These are phyloP conservation scores for Perdix hodgsoniae DNA, from an alignment of 2,797 vertebrate genomes.

Conservation along the genomic window DNA sequence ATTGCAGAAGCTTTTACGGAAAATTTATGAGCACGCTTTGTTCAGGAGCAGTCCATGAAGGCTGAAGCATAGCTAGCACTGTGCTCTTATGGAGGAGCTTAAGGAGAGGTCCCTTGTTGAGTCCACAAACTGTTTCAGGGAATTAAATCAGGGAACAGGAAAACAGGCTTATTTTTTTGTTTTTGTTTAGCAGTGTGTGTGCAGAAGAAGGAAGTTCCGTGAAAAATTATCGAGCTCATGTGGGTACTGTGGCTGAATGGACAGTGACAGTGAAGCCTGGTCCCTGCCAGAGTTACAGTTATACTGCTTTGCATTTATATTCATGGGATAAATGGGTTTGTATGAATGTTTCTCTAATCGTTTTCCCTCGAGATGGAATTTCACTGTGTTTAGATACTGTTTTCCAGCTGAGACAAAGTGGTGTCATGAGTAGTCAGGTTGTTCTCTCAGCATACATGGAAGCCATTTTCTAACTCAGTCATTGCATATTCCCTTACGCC, in stretches of 20 bases:
- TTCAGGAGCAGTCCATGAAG: slow-evolving; percentile 8
- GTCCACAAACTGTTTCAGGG: not conserved
- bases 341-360: not conserved
- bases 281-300: not conserved
- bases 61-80: not conserved
- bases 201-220: not conserved
- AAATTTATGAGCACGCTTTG: slow-evolving; percentile 4
- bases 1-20: slow-evolving; percentile 55
- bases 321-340: not conserved
- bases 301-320: not conserved
- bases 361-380: not conserved
- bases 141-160: slow-evolving; percentile 21
- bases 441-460: no score
- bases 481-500: no score
- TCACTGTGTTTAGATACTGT: not conserved
- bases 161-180: not conserved
- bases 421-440: not conserved
- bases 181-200: not conserved
- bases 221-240: slow-evolving; percentile 15
- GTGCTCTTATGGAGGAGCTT: not conserved
- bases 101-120: slow-evolving; percentile 7
- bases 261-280: not conserved
- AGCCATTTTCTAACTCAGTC: no score
- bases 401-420: not conserved
- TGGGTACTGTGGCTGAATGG: not conserved